Base-by-base conservation (phyloP, 64 coral and sea anemone species). In the Pachyseris speciosa region DNA sequence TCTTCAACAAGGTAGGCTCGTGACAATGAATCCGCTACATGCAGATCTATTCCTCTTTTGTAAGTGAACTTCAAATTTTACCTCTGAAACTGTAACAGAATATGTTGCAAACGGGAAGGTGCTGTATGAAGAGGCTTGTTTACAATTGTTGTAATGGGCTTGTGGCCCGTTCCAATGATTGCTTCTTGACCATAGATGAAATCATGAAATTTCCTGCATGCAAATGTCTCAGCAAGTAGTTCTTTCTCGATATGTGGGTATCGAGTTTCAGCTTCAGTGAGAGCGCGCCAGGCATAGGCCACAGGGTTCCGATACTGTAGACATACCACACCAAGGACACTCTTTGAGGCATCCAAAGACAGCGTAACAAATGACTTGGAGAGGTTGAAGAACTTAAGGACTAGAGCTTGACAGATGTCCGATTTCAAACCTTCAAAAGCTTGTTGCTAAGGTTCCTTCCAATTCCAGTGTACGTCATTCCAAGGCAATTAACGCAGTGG, bases 371-470 rank as follows among this genome's bases (percentile, higher is more conserved):
- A n/a, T n/a, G n/a, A 3, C 37, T 20, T n/a, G 16, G 22, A 40
- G 15, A n/a, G 49, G 47, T 85, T 53, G 38, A 85, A 85, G 20
- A 44, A 68, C 45, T 58, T 58, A 17, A 58, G 53, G 53, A 17
- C 10, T 20, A 43, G 43, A 4, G 75, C 33, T 27, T 50, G 29
- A 53, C 9, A 53, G 47, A 58, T 79, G 47, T 79, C 75, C 0
- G 47, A 5, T 1, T 44, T 48, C 20, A 85, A 24, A 22, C 26
- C 40, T 47, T 68, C 20, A 42, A 37, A 66, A 40, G 83, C 83
- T 45, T 68, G 1, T 68, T 85, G 83, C 11, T 85, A 61, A 34
- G 36, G 25, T 43, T 60, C 79, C 51, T 25, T 22, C 79, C 79
- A 83, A 2, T 34, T 39, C 26, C 31, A n/a, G n/a, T n/a, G n/a